Percentiles rank a stretch among this genome's conserved stretches.
Conservation (phyloP, 2,113 vertebrate species). For the Puffinus mauretanicus region DNA sequence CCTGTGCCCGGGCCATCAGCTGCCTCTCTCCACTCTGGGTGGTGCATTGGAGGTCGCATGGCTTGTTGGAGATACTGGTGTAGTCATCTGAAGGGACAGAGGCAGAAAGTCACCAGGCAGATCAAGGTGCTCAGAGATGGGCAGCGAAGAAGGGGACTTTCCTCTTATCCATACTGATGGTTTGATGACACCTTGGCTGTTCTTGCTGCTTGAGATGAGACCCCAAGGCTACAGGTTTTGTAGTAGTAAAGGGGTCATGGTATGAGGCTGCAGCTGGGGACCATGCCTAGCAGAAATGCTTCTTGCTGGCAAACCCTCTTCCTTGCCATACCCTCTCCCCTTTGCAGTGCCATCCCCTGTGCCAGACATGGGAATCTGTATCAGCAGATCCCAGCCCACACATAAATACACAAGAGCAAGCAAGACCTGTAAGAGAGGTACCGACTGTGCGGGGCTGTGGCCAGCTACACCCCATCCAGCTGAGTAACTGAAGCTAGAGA, state of each 20-base stretch:
- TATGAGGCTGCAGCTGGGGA: not conserved
- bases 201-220: not conserved
- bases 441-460: not conserved
- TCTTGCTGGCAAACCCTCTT: not conserved
- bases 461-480: not conserved
- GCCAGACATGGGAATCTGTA: not conserved
- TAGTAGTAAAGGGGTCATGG: not conserved
- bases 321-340: not conserved
- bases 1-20: slow-evolving; percentile 84
- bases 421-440: not conserved
- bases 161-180: not conserved
- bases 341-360: not conserved
- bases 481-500: not conserved
- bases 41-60: slow-evolving; percentile 89
- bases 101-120: not conserved
- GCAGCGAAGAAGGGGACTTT: not conserved
- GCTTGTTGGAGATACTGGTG: slow-evolving; percentile 91
- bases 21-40: slow-evolving; percentile 84
- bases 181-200: not conserved
- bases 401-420: not conserved
- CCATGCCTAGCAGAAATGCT: not conserved
- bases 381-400: not conserved
- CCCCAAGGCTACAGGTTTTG: not conserved
- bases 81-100: slow-evolving; percentile 81
- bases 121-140: not conserved